These are phyloP conservation scores for Clunio marinus DNA, from an alignment of 2,888 invertebrate species.

Conservation along the genomic window DNA sequence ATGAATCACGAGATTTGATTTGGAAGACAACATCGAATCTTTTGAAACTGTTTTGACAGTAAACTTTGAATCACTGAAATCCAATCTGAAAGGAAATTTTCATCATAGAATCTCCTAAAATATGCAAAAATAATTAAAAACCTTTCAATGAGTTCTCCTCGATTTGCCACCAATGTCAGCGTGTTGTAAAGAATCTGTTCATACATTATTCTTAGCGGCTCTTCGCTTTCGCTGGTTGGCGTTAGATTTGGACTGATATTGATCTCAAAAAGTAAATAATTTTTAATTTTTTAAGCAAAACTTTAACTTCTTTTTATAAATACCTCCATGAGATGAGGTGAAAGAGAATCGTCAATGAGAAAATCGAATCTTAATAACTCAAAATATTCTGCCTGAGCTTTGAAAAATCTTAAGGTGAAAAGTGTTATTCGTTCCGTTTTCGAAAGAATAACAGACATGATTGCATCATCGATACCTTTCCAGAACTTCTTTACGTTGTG, in stretches of 20 bases:
- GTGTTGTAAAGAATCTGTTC: slow-evolving; percentile 1
- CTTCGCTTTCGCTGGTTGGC: not conserved
- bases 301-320: not conserved
- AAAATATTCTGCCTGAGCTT: not conserved
- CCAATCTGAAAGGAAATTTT: no score
- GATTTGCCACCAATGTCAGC: slow-evolving; percentile 3
- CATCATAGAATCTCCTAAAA: no score
- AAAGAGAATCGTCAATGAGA: not conserved
- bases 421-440: not conserved
- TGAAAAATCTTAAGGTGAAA: not conserved
- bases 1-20: not conserved
- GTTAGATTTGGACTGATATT: slow-evolving; percentile 26
- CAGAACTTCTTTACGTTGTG: not conserved
- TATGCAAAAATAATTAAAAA: no score
- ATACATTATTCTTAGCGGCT: not conserved
- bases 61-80: no score
- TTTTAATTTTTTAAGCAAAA: no score
- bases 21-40: not conserved
- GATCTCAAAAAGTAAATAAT: not conserved
- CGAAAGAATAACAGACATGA: not conserved
- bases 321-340: slow-evolving; percentile 14
- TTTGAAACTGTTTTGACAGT: not conserved
- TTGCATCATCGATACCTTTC: slow-evolving; percentile 13
- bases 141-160: not conserved
- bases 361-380: slow-evolving; percentile 30